Conservation (phyloP, 2,797 vertebrate species). For the Clarias fuscus region DNA sequence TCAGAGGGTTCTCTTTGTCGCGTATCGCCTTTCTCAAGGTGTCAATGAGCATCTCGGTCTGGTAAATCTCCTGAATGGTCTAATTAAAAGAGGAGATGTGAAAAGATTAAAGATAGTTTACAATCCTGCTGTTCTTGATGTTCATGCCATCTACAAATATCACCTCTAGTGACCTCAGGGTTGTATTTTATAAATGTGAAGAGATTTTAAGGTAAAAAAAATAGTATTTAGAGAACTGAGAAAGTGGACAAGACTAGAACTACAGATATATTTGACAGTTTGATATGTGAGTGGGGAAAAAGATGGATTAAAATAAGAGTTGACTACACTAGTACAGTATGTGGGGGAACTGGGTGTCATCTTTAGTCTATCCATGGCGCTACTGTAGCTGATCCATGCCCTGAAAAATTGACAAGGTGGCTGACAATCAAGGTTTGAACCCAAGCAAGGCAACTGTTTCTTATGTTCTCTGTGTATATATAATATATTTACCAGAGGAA, state of each 20-base stretch:
- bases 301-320: not conserved
- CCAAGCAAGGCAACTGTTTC: not conserved
- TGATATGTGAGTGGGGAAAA: not conserved
- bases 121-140: not conserved
- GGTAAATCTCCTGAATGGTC: conserved; percentile 92
- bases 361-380: not conserved
- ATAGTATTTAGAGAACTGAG: not conserved
- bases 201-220: not conserved
- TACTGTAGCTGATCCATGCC: too few relatives aligned
- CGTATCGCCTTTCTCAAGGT: conserved; percentile 83
- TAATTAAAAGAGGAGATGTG: conserved; percentile 56
- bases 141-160: not conserved
- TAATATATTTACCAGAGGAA: not conserved
- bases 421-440: not conserved
- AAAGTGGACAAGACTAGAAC: not conserved
- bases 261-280: not conserved
- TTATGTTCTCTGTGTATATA: not conserved
- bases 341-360: not conserved
- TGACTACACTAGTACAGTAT: not conserved
- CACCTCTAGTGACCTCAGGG: not conserved
- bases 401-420: not conserved
- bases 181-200: not conserved
- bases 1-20: conserved; percentile 84
- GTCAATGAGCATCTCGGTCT: conserved; percentile 86
- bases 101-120: not conserved